Evolutionary conservation across 2,113 vertebrate genomes (phyloP), one percentile per base, ranked within the genome.

Genomic region (Synodontis membranacea): DNA sequence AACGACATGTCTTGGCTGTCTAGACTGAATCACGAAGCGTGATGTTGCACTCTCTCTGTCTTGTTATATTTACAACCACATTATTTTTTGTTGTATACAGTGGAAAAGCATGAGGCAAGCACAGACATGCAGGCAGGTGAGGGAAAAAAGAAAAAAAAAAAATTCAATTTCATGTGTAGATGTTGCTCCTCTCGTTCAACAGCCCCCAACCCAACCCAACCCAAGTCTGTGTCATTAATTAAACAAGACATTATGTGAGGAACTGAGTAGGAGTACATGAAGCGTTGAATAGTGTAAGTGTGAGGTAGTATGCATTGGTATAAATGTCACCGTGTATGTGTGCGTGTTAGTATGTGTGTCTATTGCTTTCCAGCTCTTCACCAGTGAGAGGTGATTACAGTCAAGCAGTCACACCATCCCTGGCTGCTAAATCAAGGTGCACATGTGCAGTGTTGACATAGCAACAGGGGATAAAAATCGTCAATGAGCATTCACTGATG

Each of bases 1-100:
- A 88, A 91, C 86, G 80, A 88, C 86, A 83, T 86, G 21, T 89
- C 85, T 87, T 66, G 66, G 86, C 86, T 86, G 88, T 91, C 80
- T 89, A 88, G 85, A 88, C 86, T 25, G 70, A 86, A 85, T 72
- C 87, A 56, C 60, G 83, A 82, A 66, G 70, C 60, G 50, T 86
- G 84, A 86, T 87, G 66, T 31, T 81, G 82, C 83, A 79, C 56
- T 76, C 42, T 80, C 58, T 58, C 62, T 58, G 64, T 80, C 42
- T 79, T 78, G 78, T 88, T 88, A 83, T 60, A 80, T 80, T 72
- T 58, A 48, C n/a, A 48, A 37, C 82, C 62, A 54, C n/a, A 58
- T 31, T 86, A 70, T 42, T 74, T 37, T 28, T 28, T 10, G 19
- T 54, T 42, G 44, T 48, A 31, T 50, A 39, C 44, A 82, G 83